Percentiles rank a stretch among this genome's conserved stretches.
Conservation (phyloP, 2,113 vertebrate species). For the mouse (Mus musculus) region DNA sequence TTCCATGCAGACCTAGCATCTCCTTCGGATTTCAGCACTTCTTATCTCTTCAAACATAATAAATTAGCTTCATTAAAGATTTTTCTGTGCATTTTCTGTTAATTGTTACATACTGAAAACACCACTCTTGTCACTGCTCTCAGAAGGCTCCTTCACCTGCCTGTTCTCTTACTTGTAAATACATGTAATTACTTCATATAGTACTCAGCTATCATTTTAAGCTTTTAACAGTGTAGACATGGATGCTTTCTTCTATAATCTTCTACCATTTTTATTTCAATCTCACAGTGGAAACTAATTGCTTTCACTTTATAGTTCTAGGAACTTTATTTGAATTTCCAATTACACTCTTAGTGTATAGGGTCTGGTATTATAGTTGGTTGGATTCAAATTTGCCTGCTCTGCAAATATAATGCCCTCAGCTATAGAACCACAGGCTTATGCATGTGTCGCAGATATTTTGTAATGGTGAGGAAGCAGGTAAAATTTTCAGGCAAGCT, state of each 20-base stretch:
- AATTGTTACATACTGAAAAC: constrained; percentile 17
- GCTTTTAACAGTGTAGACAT: background rate
- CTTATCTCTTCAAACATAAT: background rate
- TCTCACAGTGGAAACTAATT: background rate
- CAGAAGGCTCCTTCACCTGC: background rate
- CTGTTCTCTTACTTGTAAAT: background rate
- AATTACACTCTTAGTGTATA: background rate
- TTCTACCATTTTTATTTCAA: background rate
- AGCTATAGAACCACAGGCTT: background rate
- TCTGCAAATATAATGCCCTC: background rate
- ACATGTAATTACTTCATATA: background rate
- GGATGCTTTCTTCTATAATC: background rate
- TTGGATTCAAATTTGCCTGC: background rate
- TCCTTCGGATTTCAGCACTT: constrained; percentile 26
- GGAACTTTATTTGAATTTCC: constrained; percentile 4
- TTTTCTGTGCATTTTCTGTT: background rate
- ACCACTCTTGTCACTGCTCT: background rate
- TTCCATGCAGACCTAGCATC: background rate
- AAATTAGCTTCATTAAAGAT: background rate
- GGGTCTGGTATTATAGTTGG: background rate
- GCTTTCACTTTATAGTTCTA: background rate
- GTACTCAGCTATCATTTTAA: background rate
- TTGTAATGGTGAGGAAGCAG: background rate
- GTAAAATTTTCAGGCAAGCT: background rate
- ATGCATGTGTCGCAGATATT: background rate